Evolutionary conservation across 2,113 vertebrate genomes (phyloP).

Genomic region (Trinectes maculatus): DNA sequence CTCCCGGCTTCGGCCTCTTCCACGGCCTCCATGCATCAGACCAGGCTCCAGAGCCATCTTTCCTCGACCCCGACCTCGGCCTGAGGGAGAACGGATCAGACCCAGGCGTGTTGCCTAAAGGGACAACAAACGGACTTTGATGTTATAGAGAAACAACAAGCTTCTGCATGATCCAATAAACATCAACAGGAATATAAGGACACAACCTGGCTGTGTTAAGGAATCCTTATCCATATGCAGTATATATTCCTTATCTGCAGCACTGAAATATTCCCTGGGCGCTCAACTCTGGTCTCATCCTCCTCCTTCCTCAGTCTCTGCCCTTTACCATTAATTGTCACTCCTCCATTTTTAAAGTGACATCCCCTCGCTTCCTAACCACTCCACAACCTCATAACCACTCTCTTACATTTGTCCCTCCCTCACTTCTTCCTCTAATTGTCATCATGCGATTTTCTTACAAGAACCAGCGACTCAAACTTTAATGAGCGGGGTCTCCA

Average conservation of each 20-base stretch:
- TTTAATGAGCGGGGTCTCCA: slow-evolving; percentile 76
- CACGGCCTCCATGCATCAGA: slow-evolving; percentile 70
- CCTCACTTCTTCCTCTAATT: slow-evolving; percentile 57
- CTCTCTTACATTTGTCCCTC: slow-evolving; percentile 40
- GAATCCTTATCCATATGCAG: no score
- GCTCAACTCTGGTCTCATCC: not conserved
- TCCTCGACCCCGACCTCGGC: slow-evolving; percentile 89
- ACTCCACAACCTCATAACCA: slow-evolving; percentile 29
- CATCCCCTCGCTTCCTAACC: slow-evolving; percentile 37
- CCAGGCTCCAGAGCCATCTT: slow-evolving; percentile 76
- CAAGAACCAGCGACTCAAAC: slow-evolving; percentile 63
- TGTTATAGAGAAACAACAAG: not conserved
- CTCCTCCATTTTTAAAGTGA: slow-evolving; percentile 58
- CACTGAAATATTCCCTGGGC: not conserved
- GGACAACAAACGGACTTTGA: not conserved
- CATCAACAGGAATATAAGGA: not conserved
- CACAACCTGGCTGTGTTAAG: slow-evolving; percentile 11
- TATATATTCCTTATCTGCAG: not conserved
- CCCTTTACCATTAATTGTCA: slow-evolving; percentile 45
- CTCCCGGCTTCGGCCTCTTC: slow-evolving; percentile 89
- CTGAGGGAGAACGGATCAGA: slow-evolving; percentile 84
- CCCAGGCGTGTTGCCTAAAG: slow-evolving; percentile 91
- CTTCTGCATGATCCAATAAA: not conserved
- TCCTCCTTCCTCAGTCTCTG: not conserved
- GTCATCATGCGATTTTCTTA: slow-evolving; percentile 59